Percentiles rank a stretch among this genome's conserved stretches.
Evolutionary conservation across 2,113 vertebrate genomes (phyloP).

Genomic region (Zosterops lateralis): DNA sequence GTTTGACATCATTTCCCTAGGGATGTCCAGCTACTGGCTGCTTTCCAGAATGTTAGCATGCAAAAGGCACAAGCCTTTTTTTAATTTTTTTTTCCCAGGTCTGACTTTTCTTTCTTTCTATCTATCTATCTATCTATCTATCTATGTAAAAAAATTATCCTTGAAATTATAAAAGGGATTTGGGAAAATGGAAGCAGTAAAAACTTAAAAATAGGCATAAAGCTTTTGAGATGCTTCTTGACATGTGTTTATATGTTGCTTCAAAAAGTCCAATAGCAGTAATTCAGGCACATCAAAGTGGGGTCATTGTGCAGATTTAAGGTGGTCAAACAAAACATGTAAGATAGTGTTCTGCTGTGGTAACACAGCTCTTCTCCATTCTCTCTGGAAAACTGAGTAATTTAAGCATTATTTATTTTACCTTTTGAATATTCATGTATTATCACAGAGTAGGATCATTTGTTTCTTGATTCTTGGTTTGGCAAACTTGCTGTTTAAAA

Average conservation of each 20-base stretch:
- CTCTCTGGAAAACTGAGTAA: background rate
- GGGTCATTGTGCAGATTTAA: background rate
- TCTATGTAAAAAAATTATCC: background rate
- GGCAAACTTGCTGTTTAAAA: background rate
- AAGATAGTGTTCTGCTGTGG: background rate
- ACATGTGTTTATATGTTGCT: fast-evolving
- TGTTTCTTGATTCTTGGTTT: background rate
- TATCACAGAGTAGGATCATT: background rate
- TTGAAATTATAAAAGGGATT: background rate
- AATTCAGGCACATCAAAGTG: background rate
- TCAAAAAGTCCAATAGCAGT: background rate
- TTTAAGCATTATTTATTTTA: background rate
- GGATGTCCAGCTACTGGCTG: background rate
- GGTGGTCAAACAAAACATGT: fast-evolving
- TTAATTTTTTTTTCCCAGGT: background rate
- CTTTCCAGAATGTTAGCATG: background rate
- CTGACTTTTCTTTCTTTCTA: background rate
- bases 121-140: background rate
- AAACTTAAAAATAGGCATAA: background rate
- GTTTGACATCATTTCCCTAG: constrained; percentile 42
- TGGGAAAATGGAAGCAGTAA: background rate
- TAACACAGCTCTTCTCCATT: background rate
- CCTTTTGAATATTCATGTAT: background rate
- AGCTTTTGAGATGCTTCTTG: background rate
- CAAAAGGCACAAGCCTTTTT: background rate